phyloP scores from a whole-genome alignment of 2,797 vertebrate genomes.

The Picus viridis region DNA sequence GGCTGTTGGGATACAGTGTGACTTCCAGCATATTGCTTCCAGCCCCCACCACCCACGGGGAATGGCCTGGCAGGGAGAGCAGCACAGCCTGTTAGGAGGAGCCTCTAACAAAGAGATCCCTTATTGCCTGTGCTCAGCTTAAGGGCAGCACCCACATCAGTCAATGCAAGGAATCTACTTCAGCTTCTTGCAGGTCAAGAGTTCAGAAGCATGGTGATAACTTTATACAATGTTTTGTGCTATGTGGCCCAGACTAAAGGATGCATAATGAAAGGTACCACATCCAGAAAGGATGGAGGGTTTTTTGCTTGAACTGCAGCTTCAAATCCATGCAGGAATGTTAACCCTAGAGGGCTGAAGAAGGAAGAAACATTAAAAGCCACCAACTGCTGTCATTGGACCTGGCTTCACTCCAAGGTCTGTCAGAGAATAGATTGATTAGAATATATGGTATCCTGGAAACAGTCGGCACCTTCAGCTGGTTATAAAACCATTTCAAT shows the following conservation, averaged over 20 bases:
- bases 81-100: slow-evolving; percentile 57
- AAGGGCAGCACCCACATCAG: slow-evolving; percentile 32
- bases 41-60: slow-evolving; percentile 63
- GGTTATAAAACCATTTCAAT: slow-evolving; percentile 49
- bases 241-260: background rate
- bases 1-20: slow-evolving; percentile 69
- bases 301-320: background rate
- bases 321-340: background rate
- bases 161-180: background rate
- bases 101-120: slow-evolving; percentile 30
- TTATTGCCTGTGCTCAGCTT: background rate
- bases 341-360: background rate
- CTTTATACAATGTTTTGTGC: background rate
- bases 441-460: slow-evolving; percentile 58
- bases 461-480: slow-evolving; percentile 46
- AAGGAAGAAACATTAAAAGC: background rate
- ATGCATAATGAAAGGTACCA: background rate
- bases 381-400: slow-evolving; percentile 8
- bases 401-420: slow-evolving; percentile 38
- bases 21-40: slow-evolving; percentile 62
- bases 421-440: slow-evolving; percentile 54
- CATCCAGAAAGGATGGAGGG: background rate
- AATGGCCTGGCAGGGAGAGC: slow-evolving; percentile 61
- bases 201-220: background rate
- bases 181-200: slow-evolving; percentile 7